Evolutionary conservation across 2,113 vertebrate genomes (phyloP).

Genomic region (Spilogale gracilis): DNA sequence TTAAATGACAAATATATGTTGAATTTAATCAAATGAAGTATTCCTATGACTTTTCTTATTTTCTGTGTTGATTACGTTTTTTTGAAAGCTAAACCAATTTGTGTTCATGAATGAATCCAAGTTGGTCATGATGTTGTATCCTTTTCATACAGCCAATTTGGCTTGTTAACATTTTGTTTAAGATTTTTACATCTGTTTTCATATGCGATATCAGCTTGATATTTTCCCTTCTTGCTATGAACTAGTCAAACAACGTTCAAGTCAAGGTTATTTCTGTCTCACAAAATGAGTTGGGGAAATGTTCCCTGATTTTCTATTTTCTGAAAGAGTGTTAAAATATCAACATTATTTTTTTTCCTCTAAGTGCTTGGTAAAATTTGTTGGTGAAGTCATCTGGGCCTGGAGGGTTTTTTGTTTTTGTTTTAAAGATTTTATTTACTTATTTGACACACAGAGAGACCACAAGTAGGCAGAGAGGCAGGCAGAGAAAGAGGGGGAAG

Average conservation of each 20-base stretch:
- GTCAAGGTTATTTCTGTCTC: neutral
- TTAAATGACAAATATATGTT: neutral
- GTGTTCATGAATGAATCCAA: neutral
- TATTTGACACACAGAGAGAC: no score
- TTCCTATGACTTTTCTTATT: neutral
- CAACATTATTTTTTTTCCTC: neutral
- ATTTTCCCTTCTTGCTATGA: neutral
- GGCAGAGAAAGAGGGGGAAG: no score
- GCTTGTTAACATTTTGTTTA: neutral
- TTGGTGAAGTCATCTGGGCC: neutral
- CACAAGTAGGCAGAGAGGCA: no score
- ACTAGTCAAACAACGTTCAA: neutral
- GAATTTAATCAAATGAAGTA: constrained; percentile 18
- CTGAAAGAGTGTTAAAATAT: neutral
- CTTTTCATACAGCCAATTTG: neutral
- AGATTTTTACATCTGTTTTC: neutral
- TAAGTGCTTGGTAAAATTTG: neutral
- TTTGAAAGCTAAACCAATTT: neutral
- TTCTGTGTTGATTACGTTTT: neutral
- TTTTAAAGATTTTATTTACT: no score
- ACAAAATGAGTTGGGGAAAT: neutral
- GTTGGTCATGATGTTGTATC: neutral
- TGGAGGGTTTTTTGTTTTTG: neutral
- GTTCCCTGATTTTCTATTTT: neutral
- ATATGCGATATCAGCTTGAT: neutral